These are phyloP conservation scores for Drosophila equinoxialis DNA, from an alignment of 1,140 invertebrate genomes.

Conservation along the genomic window DNA sequence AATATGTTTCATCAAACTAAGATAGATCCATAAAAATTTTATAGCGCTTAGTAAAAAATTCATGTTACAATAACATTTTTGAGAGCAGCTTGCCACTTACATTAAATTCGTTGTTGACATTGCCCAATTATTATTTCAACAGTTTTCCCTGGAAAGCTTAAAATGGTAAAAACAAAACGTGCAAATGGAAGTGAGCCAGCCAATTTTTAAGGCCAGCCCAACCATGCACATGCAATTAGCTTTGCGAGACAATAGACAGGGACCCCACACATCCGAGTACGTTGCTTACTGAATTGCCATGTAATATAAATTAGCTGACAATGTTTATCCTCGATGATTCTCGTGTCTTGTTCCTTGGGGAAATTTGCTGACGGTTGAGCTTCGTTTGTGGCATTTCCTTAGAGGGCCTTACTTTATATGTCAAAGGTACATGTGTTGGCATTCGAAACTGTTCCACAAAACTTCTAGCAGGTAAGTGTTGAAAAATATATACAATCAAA, in stretches of 20 bases:
- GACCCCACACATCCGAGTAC: conserved; percentile 7
- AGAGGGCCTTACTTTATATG: conserved; percentile 14
- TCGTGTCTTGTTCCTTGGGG: background rate
- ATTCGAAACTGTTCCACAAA: conserved; percentile 53
- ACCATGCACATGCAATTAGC: conserved; percentile 65
- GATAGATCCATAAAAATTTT: too few species aligned
- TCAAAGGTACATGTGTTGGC: background rate
- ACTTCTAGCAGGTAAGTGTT: conserved; percentile 1
- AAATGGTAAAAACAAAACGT: too few species aligned
- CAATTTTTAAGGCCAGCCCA: background rate
- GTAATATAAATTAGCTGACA: conserved; percentile 63
- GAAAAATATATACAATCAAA: conserved; percentile 11
- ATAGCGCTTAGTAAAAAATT: too few species aligned
- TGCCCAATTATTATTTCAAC: too few species aligned
- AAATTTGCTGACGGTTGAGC: background rate
- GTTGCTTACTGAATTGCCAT: conserved; percentile 34
- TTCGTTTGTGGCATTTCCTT: background rate
- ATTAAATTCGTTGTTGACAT: too few species aligned
- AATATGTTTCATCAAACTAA: too few species aligned
- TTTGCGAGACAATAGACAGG: conserved; percentile 14
- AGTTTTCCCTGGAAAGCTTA: too few species aligned
- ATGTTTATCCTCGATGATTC: conserved; percentile 1
- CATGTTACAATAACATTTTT: too few species aligned
- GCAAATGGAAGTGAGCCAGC: too few species aligned
- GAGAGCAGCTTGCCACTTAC: too few species aligned